Base-by-base conservation (phyloP, 2,797 vertebrate species). In the Hypotaenidia okinawae region DNA sequence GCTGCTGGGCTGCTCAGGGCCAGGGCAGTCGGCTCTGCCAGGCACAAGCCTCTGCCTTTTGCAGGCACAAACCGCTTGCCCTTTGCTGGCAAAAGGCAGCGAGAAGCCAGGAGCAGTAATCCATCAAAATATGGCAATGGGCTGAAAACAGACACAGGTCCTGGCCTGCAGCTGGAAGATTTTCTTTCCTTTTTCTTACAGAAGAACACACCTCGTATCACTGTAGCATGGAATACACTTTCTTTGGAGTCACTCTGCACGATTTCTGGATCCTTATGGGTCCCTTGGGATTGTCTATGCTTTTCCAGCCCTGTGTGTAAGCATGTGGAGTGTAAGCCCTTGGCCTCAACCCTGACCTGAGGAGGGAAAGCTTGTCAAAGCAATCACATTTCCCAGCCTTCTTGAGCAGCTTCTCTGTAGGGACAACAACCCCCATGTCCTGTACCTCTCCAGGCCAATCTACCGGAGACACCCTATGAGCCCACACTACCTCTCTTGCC, bases 171-270 rank as follows among this genome's bases (percentile, higher is more conserved):
- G 21, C 72, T 54, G n/a, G 59, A 59, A 54, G 62, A 15, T 8
- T 75, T 73, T 55, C 52, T 51, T 33, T 62, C 4, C 6, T 23
- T 6, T 45, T 25, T 22, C 23, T 35, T 54, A 43, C 4, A 27
- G 13, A 79, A 75, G 84, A 51, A 3, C 6, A 2, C n/a, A 67
- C 16, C 33, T 35, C 15, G 54, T 7, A 5, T 7, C 73, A 49
- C 11, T 1, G 1, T n/a, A 66, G 52, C 11, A 12, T 1, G 1
- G 17, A 7, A 5, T 24, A 2, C 16, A 6, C 23, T 72, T 63
- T 57, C 18, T 45, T 62, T 58, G 2, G 45, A 49, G 32, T 43
- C 23, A n/a, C 16, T 3, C 35, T 43, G 9, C 3, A 2, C 32
- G 18, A 24, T 75, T 67, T 72, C 68, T 16, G 35, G 24, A 49